Base-by-base conservation (phyloP, 2,888 invertebrate genomes). In the Salticus scenicus region DNA sequence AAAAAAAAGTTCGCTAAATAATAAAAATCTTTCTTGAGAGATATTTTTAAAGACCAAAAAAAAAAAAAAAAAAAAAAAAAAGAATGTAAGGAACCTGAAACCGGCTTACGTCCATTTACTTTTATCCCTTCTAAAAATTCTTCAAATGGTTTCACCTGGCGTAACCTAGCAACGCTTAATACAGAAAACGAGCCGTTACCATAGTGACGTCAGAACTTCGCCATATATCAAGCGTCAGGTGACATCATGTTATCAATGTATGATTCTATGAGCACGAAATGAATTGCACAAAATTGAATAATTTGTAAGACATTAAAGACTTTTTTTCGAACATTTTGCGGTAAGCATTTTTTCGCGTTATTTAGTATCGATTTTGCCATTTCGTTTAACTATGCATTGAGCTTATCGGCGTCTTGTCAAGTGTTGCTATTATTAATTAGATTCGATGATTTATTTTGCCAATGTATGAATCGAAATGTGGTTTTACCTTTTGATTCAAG, bases 271-370 rank as follows among this genome's bases (percentile, higher is more conserved):
- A 42, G 67, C 77, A 67, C 73, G 76, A 84, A 84, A 77, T 84
- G 77, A 84, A 84, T 84, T 73, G 83, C 72, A 84, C 57, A 77
- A 77, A 77, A 84, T 84, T 84, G 83, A 84, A 77, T 84, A 84
- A 77, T 78, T 84, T 84, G 67, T 77, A 28, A 84, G 83, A 78
- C 77, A 84, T 84, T 84, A 84, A 73, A 51, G 77, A 69, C 67
- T 41, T 73, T 77, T 84, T 83, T 51, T 71, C 67, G 27, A 47
- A n/a, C 51, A 30, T 67, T 66, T 66, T 75, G 64, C 66, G n/a
- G 20, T 4, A 24, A 24, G 17, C 57, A 57, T 77, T 57, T 63
- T 31, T 70, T n/a, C 64, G 31, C 63, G 41, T 47, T 75, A 63
- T 76, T 73, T 73, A 73, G 57, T 77, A 84, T 84, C 83, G 83